Percentiles rank a stretch among this genome's conserved stretches.
Conservation (phyloP, 2,888 invertebrate genomes). For the Drosophila diplacantha region DNA sequence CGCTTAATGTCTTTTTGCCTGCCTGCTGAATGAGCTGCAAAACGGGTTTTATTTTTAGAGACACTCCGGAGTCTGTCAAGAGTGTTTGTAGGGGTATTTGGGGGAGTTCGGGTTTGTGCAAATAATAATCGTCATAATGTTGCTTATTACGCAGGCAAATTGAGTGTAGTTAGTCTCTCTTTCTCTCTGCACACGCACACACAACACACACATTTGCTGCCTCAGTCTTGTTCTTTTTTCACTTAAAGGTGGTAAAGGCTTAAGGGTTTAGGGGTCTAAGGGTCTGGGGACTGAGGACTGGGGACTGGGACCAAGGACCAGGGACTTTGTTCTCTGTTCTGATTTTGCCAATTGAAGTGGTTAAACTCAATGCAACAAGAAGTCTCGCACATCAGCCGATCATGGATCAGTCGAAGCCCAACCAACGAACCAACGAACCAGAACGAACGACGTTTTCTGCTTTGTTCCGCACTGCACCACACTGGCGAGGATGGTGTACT, state of each 20-base stretch:
- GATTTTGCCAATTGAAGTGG: conserved; percentile 47
- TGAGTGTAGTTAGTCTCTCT: conserved; percentile 18
- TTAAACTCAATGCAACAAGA: conserved; percentile 77
- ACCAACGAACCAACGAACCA: conserved; percentile 32
- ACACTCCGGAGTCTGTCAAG: not conserved
- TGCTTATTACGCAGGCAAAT: conserved; percentile 34
- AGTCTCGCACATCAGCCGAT: conserved; percentile 74
- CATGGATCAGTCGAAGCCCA: conserved; percentile 39
- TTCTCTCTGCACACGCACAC: not conserved
- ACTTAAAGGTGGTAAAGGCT: not conserved
- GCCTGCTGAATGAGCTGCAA: conserved; percentile 35
- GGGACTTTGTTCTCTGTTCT: conserved; percentile 34
- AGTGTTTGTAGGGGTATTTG: not conserved
- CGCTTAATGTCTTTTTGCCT: conserved; percentile 59
- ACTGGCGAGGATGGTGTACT: conserved; percentile 1
- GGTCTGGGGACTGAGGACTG: not conserved
- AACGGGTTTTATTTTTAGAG: conserved; percentile 40
- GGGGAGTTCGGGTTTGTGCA: conserved; percentile 54
- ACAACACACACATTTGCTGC: conserved; percentile 14
- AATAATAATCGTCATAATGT: conserved; percentile 61
- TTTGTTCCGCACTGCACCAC: conserved; percentile 4
- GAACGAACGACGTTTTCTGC: conserved; percentile 3
- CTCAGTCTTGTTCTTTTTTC: conserved; percentile 14
- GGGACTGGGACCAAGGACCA: conserved; percentile 18
- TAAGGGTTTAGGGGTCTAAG: not conserved